Evolutionary conservation across 2,888 invertebrate genomes (phyloP), one percentile per base, ranked within the genome.

Genomic region (Eupithecia pulchellata): DNA sequence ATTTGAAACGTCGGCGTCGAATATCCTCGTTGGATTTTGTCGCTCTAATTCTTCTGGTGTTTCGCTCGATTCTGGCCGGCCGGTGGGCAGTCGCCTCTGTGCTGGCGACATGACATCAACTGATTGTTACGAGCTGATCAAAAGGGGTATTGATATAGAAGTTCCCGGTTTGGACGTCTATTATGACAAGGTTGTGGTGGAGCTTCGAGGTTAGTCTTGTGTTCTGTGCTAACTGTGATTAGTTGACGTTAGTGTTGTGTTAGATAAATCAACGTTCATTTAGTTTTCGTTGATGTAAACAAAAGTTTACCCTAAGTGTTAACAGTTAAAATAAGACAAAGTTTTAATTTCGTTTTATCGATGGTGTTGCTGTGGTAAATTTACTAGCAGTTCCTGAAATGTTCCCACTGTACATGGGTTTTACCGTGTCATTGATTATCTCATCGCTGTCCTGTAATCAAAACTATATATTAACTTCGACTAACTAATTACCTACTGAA

Each of bases 121-220:
- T 69, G 93, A 94, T 87, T 93, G 94, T 75, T 94, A 94, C 87
- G 93, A 93, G 81, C 88, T 94, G 79, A 94, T 94, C 81, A 92
- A 91, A 84, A 89, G 86, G 79, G 94, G 94, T 65, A 89, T 94
- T 27, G 93, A 93, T 77, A 91, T 92, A 29, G 94, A 94, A 84
- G 94, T 94, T 82, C 94, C 94, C 4, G 94, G 95, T 52, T 85
- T 95, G 81, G 95, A 95, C 73, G 87, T 90, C 75, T 95, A 95
- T 84, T 95, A 95, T 84, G 95, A 96, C 82, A 95, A 95, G 88
- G 94, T 95, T 71, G 95, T 95, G 73, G 79, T 89, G 75, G 95
- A 95, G 84, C 90, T 95, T 25, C 89, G 95, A 95, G 95, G 95
- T 95, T 89, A 82, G 91, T 91, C 57, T 25, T 77, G 78, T 77